These are phyloP conservation scores for Trachythela sp. DNA, from an alignment of 64 coral and sea anemone species.

Conservation along the genomic window DNA sequence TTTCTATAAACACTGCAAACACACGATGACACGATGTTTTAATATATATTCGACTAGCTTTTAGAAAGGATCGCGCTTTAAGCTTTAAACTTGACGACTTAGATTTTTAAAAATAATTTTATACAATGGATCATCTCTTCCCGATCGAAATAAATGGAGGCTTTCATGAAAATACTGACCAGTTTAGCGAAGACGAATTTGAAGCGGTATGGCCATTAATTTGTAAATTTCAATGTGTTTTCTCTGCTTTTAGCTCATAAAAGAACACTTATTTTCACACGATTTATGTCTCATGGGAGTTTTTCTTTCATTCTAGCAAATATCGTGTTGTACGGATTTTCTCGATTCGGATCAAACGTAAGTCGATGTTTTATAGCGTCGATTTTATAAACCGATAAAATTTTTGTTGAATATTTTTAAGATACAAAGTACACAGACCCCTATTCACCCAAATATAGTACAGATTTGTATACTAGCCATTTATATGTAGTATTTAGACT, in stretches of 20 bases:
- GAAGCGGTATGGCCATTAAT: not conserved
- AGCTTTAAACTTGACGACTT: not conserved
- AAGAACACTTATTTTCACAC: not conserved
- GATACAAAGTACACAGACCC: not conserved
- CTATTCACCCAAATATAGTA: not conserved
- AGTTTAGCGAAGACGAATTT: not conserved
- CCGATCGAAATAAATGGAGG: conserved; percentile 14
- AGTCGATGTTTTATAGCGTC: not conserved
- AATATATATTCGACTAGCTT: not conserved
- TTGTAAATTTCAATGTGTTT: not conserved
- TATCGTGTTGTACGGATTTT: not conserved
- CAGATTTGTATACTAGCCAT: not conserved
- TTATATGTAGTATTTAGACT: not conserved
- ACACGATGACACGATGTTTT: not conserved
- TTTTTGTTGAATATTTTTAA: not conserved
- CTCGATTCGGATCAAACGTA: not conserved
- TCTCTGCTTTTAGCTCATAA: not conserved
- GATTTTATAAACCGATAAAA: not conserved
- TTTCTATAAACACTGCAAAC: not conserved
- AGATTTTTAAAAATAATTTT: not conserved
- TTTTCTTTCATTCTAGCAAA: conserved; percentile 9
- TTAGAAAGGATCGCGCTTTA: not conserved
- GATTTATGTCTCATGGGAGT: not conserved
- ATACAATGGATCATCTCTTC: conserved; percentile 8
- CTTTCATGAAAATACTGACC: not conserved